Base-by-base conservation (phyloP, 1,140 invertebrate genomes). In the Penaeus indicus region DNA sequence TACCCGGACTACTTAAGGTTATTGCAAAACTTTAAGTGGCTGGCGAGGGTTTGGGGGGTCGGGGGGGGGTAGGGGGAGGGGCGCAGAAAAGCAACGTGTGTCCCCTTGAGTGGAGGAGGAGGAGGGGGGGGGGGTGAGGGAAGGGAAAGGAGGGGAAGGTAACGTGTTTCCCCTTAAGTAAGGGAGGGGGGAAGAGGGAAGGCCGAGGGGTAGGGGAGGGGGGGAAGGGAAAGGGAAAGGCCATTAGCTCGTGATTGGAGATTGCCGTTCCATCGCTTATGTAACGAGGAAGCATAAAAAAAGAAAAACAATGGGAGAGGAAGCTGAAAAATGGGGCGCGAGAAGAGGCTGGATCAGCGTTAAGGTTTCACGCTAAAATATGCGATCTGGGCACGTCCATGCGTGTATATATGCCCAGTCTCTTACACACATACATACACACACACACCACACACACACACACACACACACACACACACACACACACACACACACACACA, bases 11-110 rank as follows among this genome's bases (percentile, higher is more conserved):
- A 86, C 84, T 86, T 78, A 78, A 75, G 84, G 78, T 86, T 86
- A 86, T 86, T 86, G 84, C 84, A 63, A 86, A 86, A 86, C 84
- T 86, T 86, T 61, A 86, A 86, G 84, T 86, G 84, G 84, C 75
- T 60, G 84, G 84, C 75, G 61, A 42, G 84, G 54, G 54, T 54
- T 16, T 54, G 16, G 54, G 54, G 16, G 54, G 47, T 10, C 47
- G 13, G 8, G 11, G 11, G 54, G 54, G 8, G 54, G 11, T 5
- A 16, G 54, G 54, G 54, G 11, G 54, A 8, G 54, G 54, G 11
- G 54, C 11, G 54, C 11, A 54, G 54, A 54, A 54, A 54, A 54
- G 54, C 54, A 54, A 54, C 54, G 54, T 54, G 54, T 54, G 54
- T 54, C 54, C 54, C 72, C 27, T n/a, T 75, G n/a, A 75, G 72